Evolutionary conservation across 2,113 vertebrate genomes (phyloP).

Genomic region (Phyllopteryx taeniolatus): DNA sequence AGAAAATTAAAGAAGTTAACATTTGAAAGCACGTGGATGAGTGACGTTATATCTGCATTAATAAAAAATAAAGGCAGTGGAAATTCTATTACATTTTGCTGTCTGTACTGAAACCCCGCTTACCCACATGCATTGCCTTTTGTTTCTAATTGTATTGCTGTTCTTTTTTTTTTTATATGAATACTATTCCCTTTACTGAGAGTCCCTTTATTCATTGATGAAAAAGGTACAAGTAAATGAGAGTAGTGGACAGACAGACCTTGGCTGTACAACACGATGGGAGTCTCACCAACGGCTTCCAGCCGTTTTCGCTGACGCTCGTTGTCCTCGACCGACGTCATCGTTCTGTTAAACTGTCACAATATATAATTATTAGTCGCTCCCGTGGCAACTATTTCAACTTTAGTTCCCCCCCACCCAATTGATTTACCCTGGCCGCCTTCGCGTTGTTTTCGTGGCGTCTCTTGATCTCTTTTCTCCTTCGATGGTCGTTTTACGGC

Average conservation of each 20-base stretch:
- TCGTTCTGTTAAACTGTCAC: neutral
- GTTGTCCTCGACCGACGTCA: neutral
- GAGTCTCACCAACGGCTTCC: neutral
- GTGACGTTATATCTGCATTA: neutral
- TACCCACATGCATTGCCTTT: neutral
- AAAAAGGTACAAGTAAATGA: neutral
- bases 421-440: neutral
- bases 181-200: too few species aligned
- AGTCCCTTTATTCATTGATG: neutral
- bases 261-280: neutral
- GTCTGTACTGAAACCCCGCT: neutral
- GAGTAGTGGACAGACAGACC: neutral
- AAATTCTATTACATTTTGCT: too few species aligned
- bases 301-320: neutral
- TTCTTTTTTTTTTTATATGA: neutral
- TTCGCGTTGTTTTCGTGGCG: neutral
- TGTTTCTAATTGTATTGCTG: neutral
- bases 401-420: neutral
- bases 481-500: neutral
- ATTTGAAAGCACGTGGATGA: neutral
- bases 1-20: neutral
- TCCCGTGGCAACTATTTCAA: too few species aligned
- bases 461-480: neutral
- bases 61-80: neutral
- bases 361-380: neutral